Evolutionary conservation across 2,113 vertebrate species (phyloP).

Genomic region (Ibidorhyncha struthersii): DNA sequence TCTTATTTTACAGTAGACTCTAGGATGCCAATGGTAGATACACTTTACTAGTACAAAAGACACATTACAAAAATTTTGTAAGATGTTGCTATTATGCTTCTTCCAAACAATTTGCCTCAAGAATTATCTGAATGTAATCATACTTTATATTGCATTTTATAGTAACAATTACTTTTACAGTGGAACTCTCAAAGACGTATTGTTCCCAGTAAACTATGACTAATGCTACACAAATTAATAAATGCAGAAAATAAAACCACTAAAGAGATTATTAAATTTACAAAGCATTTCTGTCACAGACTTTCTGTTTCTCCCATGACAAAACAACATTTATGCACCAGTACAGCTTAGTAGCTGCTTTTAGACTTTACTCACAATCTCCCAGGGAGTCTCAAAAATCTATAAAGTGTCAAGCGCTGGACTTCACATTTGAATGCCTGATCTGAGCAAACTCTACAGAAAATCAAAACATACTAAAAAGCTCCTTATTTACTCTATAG

Average conservation of each 20-base stretch:
- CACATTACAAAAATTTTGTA: not conserved
- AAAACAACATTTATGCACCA: not conserved
- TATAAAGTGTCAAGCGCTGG: not conserved
- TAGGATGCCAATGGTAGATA: not conserved
- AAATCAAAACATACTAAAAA: slow-evolving; percentile 12
- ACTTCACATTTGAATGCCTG: not conserved
- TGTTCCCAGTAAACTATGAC: not conserved
- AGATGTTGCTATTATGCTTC: not conserved
- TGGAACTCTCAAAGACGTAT: not conserved
- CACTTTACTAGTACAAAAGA: not conserved
- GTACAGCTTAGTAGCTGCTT: not conserved
- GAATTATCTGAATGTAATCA: not conserved
- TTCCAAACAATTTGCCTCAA: not conserved
- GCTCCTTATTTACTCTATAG: not conserved
- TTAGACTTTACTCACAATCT: not conserved
- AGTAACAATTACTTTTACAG: not conserved
- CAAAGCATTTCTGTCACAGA: not conserved
- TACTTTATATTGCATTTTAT: not conserved
- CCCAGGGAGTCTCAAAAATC: not conserved
- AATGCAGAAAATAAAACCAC: not conserved
- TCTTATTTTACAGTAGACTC: not conserved
- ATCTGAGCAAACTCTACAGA: not conserved
- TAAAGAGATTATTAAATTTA: not conserved
- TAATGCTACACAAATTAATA: not conserved
- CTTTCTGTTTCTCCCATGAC: not conserved